phyloP scores from a whole-genome alignment of 2,113 vertebrate genomes.

The human (Homo sapiens) region DNA sequence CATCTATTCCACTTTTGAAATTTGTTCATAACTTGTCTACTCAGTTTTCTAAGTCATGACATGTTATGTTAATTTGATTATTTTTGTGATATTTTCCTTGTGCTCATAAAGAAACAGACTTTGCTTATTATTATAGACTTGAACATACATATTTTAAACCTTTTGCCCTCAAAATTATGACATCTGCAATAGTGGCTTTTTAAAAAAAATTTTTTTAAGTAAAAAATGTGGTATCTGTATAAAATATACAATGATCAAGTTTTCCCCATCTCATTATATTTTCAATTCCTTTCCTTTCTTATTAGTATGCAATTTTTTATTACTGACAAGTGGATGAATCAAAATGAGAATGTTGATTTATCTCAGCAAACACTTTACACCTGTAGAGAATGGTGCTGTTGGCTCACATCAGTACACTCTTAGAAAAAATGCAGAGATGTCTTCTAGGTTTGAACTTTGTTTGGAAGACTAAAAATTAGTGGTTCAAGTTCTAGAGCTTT shows the following conservation, averaged over 20 bases:
- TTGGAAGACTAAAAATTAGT: neutral
- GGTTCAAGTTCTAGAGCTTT: neutral
- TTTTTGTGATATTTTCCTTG: neutral
- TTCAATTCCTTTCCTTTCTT: neutral
- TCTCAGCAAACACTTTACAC: neutral
- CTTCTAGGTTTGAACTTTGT: neutral
- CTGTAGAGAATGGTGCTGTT: neutral
- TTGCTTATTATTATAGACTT: slow-evolving; percentile 13
- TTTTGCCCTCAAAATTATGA: neutral
- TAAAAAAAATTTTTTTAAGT: neutral
- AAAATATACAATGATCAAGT: slow-evolving; percentile 4
- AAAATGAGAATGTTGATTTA: neutral
- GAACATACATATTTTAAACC: neutral
- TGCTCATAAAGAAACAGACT: slow-evolving; percentile 26
- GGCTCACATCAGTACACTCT: neutral
- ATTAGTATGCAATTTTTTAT: neutral
- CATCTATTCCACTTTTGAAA: slow-evolving; percentile 35
- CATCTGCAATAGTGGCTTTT: neutral
- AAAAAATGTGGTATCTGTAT: neutral
- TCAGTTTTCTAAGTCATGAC: slow-evolving; percentile 13
- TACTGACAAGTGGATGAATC: neutral
- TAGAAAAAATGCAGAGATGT: neutral
- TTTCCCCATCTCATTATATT: neutral
- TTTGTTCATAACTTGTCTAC: slow-evolving; percentile 20
- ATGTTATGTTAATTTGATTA: slow-evolving; percentile 22